Conservation (phyloP, 1,140 invertebrate genomes). For the Monomorium pharaonis region DNA sequence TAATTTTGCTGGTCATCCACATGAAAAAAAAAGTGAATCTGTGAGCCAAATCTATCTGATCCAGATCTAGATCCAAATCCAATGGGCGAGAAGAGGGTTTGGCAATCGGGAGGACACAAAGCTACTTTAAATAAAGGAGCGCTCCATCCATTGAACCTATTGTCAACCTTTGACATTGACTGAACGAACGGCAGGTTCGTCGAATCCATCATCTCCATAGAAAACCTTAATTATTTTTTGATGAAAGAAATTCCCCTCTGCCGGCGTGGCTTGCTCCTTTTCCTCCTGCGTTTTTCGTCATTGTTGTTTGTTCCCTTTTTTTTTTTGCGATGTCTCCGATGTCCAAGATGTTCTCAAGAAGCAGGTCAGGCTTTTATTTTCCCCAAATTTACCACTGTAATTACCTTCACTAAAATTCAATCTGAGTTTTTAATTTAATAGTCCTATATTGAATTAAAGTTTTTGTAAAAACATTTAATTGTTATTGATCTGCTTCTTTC, state of each 20-base stretch:
- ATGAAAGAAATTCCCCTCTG: conserved; percentile 82
- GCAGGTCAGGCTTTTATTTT: background rate
- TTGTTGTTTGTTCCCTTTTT: conserved; percentile 28
- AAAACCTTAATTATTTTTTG: conserved; percentile 86
- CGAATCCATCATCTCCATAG: conserved; percentile 85
- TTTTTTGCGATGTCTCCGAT: background rate
- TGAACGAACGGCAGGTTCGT: conserved; percentile 82
- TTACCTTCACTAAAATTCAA: background rate
- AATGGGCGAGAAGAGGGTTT: conserved; percentile 73
- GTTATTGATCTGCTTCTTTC: too few relatives aligned
- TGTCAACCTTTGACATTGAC: conserved; percentile 85
- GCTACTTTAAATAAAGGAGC: conserved; percentile 86
- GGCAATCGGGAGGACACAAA: conserved; percentile 80
- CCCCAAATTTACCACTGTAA: background rate
- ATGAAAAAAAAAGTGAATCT: conserved; percentile 63
- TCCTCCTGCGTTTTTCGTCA: conserved; percentile 56
- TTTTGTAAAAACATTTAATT: background rate
- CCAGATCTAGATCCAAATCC: conserved; percentile 73
- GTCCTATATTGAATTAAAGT: background rate
- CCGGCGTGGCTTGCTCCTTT: conserved; percentile 69
- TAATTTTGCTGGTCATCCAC: conserved; percentile 51
- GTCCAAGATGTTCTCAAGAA: conserved; percentile 10
- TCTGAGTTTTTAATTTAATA: too few relatives aligned
- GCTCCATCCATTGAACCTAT: conserved; percentile 84
- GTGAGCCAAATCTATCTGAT: conserved; percentile 59